Conservation (phyloP, 2,797 vertebrate genomes). For the Karalla daura region DNA sequence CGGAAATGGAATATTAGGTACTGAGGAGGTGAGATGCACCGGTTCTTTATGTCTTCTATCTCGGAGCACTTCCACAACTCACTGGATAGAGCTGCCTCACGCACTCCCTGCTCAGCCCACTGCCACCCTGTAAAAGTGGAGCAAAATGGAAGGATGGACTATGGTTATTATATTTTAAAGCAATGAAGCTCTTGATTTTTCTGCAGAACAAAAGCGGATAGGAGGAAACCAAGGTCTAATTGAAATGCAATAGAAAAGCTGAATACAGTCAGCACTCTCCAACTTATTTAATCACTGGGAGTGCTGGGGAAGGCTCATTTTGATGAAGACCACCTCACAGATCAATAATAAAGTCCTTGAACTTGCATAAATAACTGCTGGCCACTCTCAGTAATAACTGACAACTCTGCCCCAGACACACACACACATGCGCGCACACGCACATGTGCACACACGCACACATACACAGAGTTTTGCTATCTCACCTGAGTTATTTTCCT, state of each 20-base stretch:
- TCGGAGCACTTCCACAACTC: no score
- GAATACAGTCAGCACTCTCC: conserved; percentile 81
- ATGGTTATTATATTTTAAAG: neutral
- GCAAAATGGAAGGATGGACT: no score
- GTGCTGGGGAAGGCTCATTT: conserved; percentile 86
- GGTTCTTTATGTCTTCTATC: no score
- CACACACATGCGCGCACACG: no score
- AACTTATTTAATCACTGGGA: conserved; percentile 91
- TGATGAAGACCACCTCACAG: conserved; percentile 88
- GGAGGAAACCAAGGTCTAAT: conserved; percentile 76
- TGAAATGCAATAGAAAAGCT: conserved; percentile 78
- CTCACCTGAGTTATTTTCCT: no score
- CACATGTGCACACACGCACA: no score
- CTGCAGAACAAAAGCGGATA: conserved; percentile 40
- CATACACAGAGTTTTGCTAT: no score
- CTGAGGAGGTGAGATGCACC: no score
- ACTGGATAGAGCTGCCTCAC: no score
- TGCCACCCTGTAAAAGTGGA: no score
- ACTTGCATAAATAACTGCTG: conserved; percentile 88
- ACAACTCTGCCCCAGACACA: conserved; percentile 59
- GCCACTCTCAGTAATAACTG: conserved; percentile 82
- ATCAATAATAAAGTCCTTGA: conserved; percentile 96
- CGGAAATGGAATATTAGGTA: no score
- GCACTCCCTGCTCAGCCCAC: no score
- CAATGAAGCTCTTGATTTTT: neutral